Conservation (phyloP, 1,140 invertebrate species). For the Asobara japonica region DNA sequence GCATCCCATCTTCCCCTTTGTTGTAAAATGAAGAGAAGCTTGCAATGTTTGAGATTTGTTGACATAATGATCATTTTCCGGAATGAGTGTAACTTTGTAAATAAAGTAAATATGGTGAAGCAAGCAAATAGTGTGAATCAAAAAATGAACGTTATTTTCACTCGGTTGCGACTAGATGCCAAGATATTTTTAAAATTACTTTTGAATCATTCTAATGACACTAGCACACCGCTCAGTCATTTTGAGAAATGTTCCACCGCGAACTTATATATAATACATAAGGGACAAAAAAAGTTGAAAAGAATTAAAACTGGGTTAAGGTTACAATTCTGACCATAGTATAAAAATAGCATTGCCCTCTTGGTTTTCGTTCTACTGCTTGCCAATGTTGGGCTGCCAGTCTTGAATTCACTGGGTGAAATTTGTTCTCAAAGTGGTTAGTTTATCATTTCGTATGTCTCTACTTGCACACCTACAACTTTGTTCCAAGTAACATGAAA, state of each 20-base stretch:
- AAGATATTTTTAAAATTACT: conserved; percentile 47
- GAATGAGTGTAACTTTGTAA: neutral
- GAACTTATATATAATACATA: neutral
- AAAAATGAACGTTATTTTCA: neutral
- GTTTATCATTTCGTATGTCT: no score
- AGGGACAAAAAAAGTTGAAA: neutral
- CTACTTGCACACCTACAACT: no score
- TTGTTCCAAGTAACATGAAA: no score
- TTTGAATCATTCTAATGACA: conserved; percentile 13
- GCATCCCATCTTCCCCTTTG: no score
- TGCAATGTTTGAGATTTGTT: no score
- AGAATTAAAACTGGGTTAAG: neutral
- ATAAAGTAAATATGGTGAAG: neutral
- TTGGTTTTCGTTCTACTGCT: neutral
- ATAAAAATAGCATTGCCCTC: neutral
- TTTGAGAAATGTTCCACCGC: neutral
- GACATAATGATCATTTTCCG: neutral
- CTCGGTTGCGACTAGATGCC: conserved; percentile 35
- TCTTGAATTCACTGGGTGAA: neutral
- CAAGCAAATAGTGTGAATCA: neutral
- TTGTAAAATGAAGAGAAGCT: no score
- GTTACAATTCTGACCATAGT: neutral
- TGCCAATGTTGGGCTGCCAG: conserved; percentile 1
- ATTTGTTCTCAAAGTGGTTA: neutral
- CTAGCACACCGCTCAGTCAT: neutral